phyloP scores from a whole-genome alignment of 2,113 vertebrate genomes.

The Gymnobelideus leadbeateri region DNA sequence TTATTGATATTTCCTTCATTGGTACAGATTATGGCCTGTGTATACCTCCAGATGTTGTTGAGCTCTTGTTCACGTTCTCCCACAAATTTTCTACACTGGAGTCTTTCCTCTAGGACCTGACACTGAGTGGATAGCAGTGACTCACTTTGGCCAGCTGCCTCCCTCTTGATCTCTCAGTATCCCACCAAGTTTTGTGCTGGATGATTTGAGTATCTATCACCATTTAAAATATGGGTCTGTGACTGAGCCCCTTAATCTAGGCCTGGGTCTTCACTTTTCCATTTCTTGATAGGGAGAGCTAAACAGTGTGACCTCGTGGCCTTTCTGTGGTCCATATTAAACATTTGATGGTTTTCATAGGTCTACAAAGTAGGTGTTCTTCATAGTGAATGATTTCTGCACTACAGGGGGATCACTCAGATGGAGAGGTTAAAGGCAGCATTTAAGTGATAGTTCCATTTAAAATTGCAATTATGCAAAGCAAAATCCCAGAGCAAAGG shows the following conservation, averaged over 20 bases:
- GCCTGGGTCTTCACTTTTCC: neutral
- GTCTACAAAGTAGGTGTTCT: neutral
- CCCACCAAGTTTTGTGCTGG: neutral
- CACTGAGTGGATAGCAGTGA: neutral
- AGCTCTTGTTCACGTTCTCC: neutral
- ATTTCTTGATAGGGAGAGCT: neutral
- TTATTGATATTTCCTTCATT: neutral
- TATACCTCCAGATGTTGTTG: neutral
- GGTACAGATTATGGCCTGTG: neutral
- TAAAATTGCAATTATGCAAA: neutral
- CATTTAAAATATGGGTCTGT: neutral
- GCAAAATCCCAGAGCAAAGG: neutral
- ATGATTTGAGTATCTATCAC: neutral
- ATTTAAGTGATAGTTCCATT: neutral
- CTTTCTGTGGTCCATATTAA: neutral
- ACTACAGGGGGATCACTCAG: neutral
- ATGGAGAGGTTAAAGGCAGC: neutral
- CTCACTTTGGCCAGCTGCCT: neutral
- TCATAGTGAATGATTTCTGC: neutral
- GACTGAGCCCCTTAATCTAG: neutral
- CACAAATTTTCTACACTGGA: neutral
- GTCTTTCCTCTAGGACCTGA: neutral
- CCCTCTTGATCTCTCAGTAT: neutral
- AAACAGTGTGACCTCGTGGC: neutral
- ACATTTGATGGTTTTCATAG: neutral